phyloP scores from a whole-genome alignment of 2,888 invertebrate genomes.

The Iselma pallidipennis region DNA sequence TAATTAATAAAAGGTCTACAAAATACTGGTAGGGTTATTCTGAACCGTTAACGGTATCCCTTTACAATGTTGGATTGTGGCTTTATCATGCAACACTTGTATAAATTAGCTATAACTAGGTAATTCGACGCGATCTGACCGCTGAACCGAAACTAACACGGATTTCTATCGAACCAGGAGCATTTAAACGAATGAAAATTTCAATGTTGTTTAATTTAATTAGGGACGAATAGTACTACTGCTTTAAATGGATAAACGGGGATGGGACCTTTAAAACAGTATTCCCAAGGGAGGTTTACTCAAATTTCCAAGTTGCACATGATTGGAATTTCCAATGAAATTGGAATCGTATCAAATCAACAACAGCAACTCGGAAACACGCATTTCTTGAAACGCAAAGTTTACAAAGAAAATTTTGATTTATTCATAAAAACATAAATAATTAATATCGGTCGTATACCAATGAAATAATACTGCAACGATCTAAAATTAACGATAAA shows the following conservation, averaged over 20 bases:
- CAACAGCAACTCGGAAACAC: background rate
- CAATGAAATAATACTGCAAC: too few species aligned
- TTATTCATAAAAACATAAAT: background rate
- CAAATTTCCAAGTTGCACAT: slow-evolving; percentile 2
- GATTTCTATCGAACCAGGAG: slow-evolving; percentile 1
- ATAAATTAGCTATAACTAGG: slow-evolving; percentile 9
- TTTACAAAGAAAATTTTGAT: background rate
- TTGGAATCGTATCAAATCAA: background rate
- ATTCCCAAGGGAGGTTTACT: background rate
- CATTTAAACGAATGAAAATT: slow-evolving; percentile 4
- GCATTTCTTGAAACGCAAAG: background rate
- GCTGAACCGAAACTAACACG: slow-evolving; percentile 1
- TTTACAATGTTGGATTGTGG: slow-evolving; percentile 5
- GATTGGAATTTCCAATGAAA: slow-evolving; percentile 2
- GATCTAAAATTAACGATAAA: too few species aligned
- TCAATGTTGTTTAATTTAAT: slow-evolving; percentile 5
- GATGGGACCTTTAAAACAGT: background rate
- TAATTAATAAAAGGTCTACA: slow-evolving; percentile 4
- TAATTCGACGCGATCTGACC: background rate
- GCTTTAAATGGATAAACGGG: slow-evolving; percentile 2
- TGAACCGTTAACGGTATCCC: background rate
- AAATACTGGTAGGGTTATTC: background rate
- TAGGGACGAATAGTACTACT: background rate
- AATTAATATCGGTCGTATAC: background rate
- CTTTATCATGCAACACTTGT: slow-evolving; percentile 4